A percentile compares a stretch with the other conserved stretches of the same genome.
These are phyloP conservation scores for Carcharodon carcharias DNA, from an alignment of 2,797 vertebrate genomes.

Conservation along the genomic window DNA sequence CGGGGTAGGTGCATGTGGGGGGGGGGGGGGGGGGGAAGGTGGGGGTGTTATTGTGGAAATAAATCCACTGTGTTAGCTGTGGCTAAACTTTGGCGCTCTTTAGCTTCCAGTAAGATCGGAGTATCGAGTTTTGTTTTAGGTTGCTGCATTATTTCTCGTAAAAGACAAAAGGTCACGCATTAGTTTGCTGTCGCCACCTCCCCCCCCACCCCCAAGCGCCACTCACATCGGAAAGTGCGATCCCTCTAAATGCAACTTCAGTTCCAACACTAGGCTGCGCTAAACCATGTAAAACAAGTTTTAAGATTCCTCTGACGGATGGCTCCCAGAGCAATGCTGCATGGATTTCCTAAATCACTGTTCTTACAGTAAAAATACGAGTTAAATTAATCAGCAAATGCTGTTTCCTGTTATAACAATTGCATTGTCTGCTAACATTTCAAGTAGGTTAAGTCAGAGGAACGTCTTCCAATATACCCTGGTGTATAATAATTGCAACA, in stretches of 20 bases:
- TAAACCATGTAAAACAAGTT: conserved; percentile 24
- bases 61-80: background rate
- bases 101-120: background rate
- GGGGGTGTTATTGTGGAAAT: no score
- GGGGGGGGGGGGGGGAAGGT: no score
- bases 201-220: background rate
- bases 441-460: background rate
- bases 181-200: background rate
- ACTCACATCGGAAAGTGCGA: background rate
- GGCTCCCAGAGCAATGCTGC: background rate
- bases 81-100: background rate
- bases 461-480: background rate
- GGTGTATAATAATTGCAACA: background rate
- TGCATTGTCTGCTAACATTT: background rate
- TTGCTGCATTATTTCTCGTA: background rate
- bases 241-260: background rate
- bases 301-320: background rate
- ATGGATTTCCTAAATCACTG: conserved; percentile 27
- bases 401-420: background rate
- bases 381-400: background rate
- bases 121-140: background rate
- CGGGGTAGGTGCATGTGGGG: no score
- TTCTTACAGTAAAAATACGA: background rate
- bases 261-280: conserved; percentile 26
- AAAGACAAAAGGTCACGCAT: background rate